Percentiles rank a stretch among this genome's conserved stretches.
phyloP scores from a whole-genome alignment of 2,113 vertebrate genomes.

The Phylloscopus whistleri region DNA sequence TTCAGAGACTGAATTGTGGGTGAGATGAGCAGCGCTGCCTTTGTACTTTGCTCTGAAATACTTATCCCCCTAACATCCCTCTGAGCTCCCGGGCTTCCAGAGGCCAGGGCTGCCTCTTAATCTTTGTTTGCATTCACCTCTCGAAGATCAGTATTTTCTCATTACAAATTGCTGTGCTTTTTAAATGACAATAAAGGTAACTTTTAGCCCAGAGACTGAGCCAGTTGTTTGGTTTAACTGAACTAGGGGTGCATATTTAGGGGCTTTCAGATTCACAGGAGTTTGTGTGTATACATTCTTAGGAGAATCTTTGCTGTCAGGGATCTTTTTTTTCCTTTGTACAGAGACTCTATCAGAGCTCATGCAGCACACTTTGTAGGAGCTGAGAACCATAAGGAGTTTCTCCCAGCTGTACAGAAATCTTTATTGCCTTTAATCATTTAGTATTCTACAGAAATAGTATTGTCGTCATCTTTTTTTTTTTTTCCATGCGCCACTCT shows the following conservation, averaged over 20 bases:
- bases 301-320: slow-evolving; percentile 9
- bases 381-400: not conserved
- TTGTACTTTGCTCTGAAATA: slow-evolving; percentile 50
- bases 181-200: slow-evolving; percentile 16
- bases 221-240: slow-evolving; percentile 17
- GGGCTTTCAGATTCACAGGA: not conserved
- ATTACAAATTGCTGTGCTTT: slow-evolving; percentile 37
- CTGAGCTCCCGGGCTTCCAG: slow-evolving; percentile 1
- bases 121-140: slow-evolving; percentile 46
- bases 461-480: slow-evolving; percentile 7
- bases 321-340: not conserved
- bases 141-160: slow-evolving; percentile 38
- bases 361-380: not conserved
- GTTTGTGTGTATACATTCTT: not conserved
- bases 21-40: slow-evolving; percentile 4
- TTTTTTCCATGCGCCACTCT: not conserved
- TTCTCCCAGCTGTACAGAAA: not conserved
- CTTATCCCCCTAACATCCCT: slow-evolving; percentile 20
- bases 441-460: slow-evolving; percentile 16
- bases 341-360: not conserved
- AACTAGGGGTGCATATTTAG: not conserved
- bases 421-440: slow-evolving; percentile 7
- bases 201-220: not conserved
- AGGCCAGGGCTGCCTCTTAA: slow-evolving; percentile 44
- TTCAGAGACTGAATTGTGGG: slow-evolving; percentile 17